These are phyloP conservation scores for Herpetotheres cachinnans DNA, from an alignment of 2,113 vertebrate genomes.

Conservation along the genomic window DNA sequence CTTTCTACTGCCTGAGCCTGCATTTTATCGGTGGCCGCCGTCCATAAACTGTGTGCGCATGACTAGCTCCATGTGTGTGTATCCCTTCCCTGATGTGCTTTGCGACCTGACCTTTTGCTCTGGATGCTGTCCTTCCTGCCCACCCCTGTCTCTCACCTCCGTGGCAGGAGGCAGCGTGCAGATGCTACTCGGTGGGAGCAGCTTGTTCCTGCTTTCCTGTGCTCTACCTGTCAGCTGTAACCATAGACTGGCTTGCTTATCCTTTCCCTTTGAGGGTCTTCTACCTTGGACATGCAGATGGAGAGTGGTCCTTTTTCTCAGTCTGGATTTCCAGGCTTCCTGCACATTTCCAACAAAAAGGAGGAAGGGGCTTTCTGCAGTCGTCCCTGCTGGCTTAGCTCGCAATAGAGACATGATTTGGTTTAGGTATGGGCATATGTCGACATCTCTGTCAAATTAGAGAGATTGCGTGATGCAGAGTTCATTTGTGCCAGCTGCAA, in stretches of 20 bases:
- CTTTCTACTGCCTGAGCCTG: not conserved
- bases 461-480: not conserved
- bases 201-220: not conserved
- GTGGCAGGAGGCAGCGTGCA: not conserved
- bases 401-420: not conserved
- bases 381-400: not conserved
- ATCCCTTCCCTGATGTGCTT: not conserved
- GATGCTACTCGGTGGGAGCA: not conserved
- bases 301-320: not conserved
- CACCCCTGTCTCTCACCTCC: rapidly evolving
- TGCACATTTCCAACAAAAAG: not conserved
- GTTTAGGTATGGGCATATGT: not conserved
- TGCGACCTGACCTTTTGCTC: not conserved
- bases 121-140: not conserved
- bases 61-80: not conserved
- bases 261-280: not conserved
- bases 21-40: not conserved
- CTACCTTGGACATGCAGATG: not conserved
- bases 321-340: not conserved
- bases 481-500: not conserved
- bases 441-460: not conserved
- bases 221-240: not conserved
- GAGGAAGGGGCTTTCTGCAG: not conserved
- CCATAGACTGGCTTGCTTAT: not conserved
- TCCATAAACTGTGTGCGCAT: not conserved